These are phyloP conservation scores for Scomber colias DNA, from an alignment of 2,113 vertebrate species.

Conservation along the genomic window DNA sequence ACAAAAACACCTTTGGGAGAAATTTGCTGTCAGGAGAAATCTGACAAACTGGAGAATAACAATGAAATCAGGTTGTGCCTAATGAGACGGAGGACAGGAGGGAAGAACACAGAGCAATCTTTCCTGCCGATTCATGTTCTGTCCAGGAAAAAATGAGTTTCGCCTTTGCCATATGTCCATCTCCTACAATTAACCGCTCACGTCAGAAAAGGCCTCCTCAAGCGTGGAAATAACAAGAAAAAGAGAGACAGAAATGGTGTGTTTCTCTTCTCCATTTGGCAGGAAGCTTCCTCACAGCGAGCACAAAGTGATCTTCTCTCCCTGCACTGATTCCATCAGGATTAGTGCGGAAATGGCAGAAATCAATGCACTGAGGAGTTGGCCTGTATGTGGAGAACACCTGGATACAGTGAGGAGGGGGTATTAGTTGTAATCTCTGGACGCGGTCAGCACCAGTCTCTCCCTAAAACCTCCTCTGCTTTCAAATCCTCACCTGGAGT, in stretches of 20 bases:
- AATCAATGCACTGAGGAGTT: conserved; percentile 68
- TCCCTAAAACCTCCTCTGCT: not conserved
- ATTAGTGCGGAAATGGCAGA: conserved; percentile 66
- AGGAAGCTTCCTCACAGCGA: conserved; percentile 42
- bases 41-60: conserved; percentile 37
- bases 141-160: conserved; percentile 24
- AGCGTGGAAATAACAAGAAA: conserved; percentile 48
- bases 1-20: conserved; percentile 45
- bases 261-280: conserved; percentile 29
- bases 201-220: conserved; percentile 23
- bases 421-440: conserved; percentile 68
- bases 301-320: conserved; percentile 40
- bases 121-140: conserved; percentile 22
- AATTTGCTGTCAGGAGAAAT: conserved; percentile 47
- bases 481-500: conserved; percentile 47
- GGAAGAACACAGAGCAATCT: not conserved
- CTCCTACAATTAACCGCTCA: conserved; percentile 48
- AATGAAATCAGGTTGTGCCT: conserved; percentile 42
- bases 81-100: conserved; percentile 30
- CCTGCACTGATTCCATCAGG: conserved; percentile 55
- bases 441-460: conserved; percentile 6
- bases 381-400: conserved; percentile 35
- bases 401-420: conserved; percentile 27
- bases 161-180: conserved; percentile 44
- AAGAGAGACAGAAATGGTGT: not conserved